Evolutionary conservation across 2,113 vertebrate genomes (phyloP).

Genomic region (Siniperca chuatsi): DNA sequence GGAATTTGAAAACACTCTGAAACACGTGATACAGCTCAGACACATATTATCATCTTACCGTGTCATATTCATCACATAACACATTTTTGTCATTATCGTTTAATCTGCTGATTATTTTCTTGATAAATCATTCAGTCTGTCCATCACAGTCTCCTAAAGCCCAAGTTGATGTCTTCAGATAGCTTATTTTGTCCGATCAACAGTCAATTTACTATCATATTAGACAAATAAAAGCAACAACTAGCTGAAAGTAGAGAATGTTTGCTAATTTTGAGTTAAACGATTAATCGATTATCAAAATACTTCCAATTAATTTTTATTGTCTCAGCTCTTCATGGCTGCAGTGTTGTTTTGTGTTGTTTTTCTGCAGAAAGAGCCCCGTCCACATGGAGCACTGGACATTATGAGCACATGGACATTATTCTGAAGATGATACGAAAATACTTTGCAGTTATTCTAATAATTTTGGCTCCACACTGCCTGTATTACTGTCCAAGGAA

Average conservation of each 20-base stretch:
- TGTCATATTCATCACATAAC: neutral
- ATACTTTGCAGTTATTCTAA: neutral
- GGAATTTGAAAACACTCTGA: conserved; percentile 14
- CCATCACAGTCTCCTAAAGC: neutral
- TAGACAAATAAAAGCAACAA: neutral
- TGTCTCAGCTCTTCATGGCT: too few relatives aligned
- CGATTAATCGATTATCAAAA: too few relatives aligned
- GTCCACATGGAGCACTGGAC: neutral
- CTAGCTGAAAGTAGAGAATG: neutral
- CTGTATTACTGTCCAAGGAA: neutral
- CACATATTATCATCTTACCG: too few relatives aligned
- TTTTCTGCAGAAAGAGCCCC: neutral
- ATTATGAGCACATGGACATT: neutral
- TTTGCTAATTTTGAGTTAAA: neutral
- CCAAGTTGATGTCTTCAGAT: neutral
- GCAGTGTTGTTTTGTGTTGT: too few relatives aligned
- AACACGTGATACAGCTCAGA: neutral
- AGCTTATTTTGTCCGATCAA: too few relatives aligned
- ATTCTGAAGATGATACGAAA: neutral
- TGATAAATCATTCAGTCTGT: too few relatives aligned
- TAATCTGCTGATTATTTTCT: neutral
- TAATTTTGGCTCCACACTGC: neutral
- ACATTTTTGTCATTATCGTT: neutral
- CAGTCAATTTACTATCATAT: neutral
- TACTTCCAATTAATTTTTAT: too few relatives aligned